phyloP scores from a whole-genome alignment of 2,797 vertebrate species.

The Percopsis omiscomaycus region DNA sequence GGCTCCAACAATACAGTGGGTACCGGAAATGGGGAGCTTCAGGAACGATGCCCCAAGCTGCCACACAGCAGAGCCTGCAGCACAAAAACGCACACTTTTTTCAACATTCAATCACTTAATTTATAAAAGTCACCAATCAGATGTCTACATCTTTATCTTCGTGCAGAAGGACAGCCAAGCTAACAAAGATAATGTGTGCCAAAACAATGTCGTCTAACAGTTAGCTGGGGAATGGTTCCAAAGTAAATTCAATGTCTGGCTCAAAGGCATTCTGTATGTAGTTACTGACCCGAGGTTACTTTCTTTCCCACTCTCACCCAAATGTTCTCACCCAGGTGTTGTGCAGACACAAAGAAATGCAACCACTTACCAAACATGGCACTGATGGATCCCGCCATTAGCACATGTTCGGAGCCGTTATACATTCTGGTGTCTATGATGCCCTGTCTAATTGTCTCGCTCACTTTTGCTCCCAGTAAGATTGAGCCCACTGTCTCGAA shows the following conservation, averaged over 20 bases:
- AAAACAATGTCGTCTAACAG: too few relatives aligned
- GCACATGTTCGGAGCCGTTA: slow-evolving; percentile 72
- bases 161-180: not conserved
- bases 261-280: too few relatives aligned
- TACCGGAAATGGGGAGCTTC: slow-evolving; percentile 96
- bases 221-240: too few relatives aligned
- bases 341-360: not conserved
- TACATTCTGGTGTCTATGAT: slow-evolving; percentile 90
- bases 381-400: slow-evolving; percentile 93
- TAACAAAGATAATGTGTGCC: not conserved
- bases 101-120: not conserved
- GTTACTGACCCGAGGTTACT: not conserved
- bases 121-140: not conserved
- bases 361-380: slow-evolving; percentile 87
- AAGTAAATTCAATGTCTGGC: too few relatives aligned
- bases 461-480: slow-evolving; percentile 92
- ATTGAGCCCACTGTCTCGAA: slow-evolving; percentile 94
- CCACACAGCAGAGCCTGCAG: slow-evolving; percentile 93
- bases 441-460: slow-evolving; percentile 93
- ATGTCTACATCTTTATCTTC: not conserved
- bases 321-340: not conserved
- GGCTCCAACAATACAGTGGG: slow-evolving; percentile 95
- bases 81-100: slow-evolving; percentile 25
- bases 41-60: slow-evolving; percentile 92
- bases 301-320: not conserved